A percentile compares a stretch with the other conserved stretches of the same genome.
Evolutionary conservation across 2,888 invertebrate genomes (phyloP).

Genomic region (Noctua janthe): DNA sequence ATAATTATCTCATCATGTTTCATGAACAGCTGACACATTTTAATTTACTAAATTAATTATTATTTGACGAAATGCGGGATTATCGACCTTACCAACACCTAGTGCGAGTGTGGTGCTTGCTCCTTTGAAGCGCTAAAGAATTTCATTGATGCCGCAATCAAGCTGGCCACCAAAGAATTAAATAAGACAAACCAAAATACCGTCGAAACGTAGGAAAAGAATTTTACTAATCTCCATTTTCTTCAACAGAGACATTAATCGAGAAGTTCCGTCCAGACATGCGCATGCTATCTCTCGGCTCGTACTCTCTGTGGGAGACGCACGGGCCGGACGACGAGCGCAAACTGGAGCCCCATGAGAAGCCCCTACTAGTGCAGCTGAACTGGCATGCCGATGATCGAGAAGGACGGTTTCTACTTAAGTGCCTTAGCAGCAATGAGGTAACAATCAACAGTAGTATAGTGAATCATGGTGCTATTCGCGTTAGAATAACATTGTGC

Average conservation of each 20-base stretch:
- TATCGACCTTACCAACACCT: too few relatives aligned
- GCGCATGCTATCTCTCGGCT: constrained; percentile 96
- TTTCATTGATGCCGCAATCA: not conserved
- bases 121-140: not conserved
- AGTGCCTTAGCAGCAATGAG: constrained; percentile 96
- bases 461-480: not conserved
- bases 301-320: constrained; percentile 94
- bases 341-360: constrained; percentile 96
- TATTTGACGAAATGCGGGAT: too few relatives aligned
- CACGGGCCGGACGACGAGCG: constrained; percentile 96
- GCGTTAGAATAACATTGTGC: not conserved
- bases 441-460: not conserved
- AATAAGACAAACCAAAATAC: too few relatives aligned
- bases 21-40: too few relatives aligned
- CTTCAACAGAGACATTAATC: constrained; percentile 94
- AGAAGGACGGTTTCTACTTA: constrained; percentile 98
- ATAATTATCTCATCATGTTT: too few relatives aligned
- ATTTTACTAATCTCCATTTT: not conserved
- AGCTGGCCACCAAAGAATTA: too few relatives aligned
- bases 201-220: too few relatives aligned
- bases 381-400: constrained; percentile 99
- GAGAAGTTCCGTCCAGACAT: constrained; percentile 99
- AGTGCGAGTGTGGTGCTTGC: too few relatives aligned
- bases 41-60: too few relatives aligned
- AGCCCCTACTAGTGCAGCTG: constrained; percentile 98